These are phyloP conservation scores for Alouatta palliata DNA, from an alignment of 2,113 vertebrate species.

Conservation along the genomic window DNA sequence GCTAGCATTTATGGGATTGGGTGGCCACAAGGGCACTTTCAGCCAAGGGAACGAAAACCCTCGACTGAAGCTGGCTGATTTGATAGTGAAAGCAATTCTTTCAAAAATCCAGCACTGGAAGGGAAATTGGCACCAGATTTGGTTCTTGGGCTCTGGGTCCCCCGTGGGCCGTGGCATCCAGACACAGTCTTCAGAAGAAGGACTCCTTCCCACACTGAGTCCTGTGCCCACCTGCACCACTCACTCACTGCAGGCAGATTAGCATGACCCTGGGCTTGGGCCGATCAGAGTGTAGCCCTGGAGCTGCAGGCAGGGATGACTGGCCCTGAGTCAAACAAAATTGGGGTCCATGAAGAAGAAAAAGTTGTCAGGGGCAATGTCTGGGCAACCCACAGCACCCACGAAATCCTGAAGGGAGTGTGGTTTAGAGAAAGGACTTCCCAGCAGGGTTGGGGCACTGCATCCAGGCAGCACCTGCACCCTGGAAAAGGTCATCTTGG, in stretches of 20 bases:
- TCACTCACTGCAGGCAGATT: not conserved
- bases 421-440: accelerated
- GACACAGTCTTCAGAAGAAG: no score
- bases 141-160: not conserved
- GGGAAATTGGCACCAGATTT: not conserved
- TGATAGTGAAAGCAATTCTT: accelerated
- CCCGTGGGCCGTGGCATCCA: not conserved
- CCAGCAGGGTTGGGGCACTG: not conserved
- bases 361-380: accelerated
- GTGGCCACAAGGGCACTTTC: accelerated
- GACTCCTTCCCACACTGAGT: accelerated
- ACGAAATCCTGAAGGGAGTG: not conserved
- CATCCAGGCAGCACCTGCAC: no score
- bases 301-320: no score
- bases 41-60: not conserved
- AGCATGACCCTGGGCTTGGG: not conserved
- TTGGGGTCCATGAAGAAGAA: not conserved
- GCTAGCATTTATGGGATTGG: accelerated
- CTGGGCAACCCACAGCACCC: not conserved
- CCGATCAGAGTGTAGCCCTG: not conserved
- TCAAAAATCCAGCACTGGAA: not conserved
- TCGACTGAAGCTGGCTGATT: accelerated
- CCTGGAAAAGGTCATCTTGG: not conserved
- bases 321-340: not conserved
- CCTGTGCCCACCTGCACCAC: not conserved